These are phyloP conservation scores for Zootoca vivipara DNA, from an alignment of 2,113 vertebrate genomes.

Conservation along the genomic window DNA sequence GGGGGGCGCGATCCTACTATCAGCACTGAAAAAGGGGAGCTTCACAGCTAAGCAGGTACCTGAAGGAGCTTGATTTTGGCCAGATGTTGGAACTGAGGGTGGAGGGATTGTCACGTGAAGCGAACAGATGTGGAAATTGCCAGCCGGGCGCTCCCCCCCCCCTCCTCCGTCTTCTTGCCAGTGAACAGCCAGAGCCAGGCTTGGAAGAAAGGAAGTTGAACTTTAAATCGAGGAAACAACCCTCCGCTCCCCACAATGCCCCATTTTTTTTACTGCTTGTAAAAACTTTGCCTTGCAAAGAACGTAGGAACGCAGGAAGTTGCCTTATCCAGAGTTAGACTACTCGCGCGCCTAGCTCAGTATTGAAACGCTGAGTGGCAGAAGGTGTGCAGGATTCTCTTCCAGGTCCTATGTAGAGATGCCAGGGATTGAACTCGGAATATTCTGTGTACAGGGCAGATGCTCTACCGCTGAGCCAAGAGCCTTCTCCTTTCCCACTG, in stretches of 20 bases:
- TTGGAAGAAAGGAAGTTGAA: neutral
- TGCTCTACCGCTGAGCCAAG: too few species aligned
- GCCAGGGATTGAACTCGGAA: too few species aligned
- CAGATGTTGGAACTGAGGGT: constrained; percentile 89
- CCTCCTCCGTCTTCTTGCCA: constrained; percentile 50
- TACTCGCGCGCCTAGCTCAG: too few species aligned
- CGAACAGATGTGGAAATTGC: constrained; percentile 87
- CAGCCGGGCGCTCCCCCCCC: constrained; percentile 53
- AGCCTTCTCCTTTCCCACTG: neutral
- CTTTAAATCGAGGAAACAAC: neutral
- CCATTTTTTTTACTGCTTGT: neutral
- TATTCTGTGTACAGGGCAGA: too few species aligned
- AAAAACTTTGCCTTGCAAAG: neutral
- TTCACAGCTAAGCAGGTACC: constrained; percentile 81
- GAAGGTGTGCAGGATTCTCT: too few species aligned
- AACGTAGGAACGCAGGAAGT: neutral
- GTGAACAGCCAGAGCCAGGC: constrained; percentile 65
- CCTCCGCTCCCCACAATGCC: neutral
- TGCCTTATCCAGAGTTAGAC: too few species aligned
- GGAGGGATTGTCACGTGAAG: constrained; percentile 86
- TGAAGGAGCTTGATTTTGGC: constrained; percentile 89
- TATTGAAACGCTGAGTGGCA: too few species aligned
- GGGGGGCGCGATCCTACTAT: too few species aligned
- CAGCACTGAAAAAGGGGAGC: neutral
- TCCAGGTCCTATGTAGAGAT: too few species aligned